Evolutionary conservation across 2,888 invertebrate genomes (phyloP), one percentile per base, ranked within the genome.

Genomic region (Pegoplata infirma): DNA sequence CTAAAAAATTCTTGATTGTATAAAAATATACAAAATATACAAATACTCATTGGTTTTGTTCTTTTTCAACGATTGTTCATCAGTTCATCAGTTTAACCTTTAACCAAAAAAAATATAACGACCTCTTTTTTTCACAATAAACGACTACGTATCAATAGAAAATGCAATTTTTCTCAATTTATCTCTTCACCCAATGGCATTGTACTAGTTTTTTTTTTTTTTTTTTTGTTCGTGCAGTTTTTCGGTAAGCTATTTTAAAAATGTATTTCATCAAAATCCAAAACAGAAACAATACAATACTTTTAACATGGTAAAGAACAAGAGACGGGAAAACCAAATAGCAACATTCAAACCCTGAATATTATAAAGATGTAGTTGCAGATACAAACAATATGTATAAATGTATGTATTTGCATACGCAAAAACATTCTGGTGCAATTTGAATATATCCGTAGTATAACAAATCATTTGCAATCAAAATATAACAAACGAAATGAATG

Each of bases 401-500:
- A 40, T 53, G 40, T 19, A 17, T 25, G 16, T 8, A 5, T 40
- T 40, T 40, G 8, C 56, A 21, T 40, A 66, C 16, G 56, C 58
- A 64, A 64, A 36, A 23, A 66, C 28, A 32, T 74, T 68, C 47
- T 36, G 44, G 36, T 71, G 55, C 61, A 71, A 74, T 79, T 78
- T 58, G 32, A 53, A 69, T 74, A 66, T 66, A 61, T 51, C 68
- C 47, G 69, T 63, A 32, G 28, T 49, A 44, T 55, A 74, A 78
- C 73, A 78, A 79, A 79, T 79, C 74, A 75, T 71, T 75, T 74
- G 78, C 55, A 67, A 79, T 74, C 78, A 78, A 74, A 74, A 53
- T n/a, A n/a, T 74, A 71, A 61, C 49, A 71, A n/a, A 66, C 44
- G 66, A 47, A 68, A 47, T 25, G 66, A 59, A 66, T 74, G 67